Evolutionary conservation across 2,797 vertebrate species (phyloP), one percentile per base, ranked within the genome.

Genomic region (Perodicticus potto): DNA sequence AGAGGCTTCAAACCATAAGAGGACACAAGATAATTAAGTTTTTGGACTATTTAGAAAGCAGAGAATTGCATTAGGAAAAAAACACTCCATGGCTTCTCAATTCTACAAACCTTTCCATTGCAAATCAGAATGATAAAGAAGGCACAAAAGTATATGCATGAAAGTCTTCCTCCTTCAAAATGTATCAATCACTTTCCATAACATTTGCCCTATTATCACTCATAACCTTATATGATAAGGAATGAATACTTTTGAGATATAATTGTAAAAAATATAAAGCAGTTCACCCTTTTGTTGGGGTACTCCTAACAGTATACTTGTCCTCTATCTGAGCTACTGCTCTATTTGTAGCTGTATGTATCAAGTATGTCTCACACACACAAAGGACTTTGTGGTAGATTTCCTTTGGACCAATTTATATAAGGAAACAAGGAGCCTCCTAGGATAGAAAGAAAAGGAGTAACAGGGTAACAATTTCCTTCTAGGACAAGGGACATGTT

Each of bases 1-100:
- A 95, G 88, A 84, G 61, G 17, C 8, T 81, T 96, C 93, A 95
- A 94, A 89, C n/a, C 59, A 23, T 83, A 89, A 78, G 3, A 93
- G 9, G 32, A 80, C 49, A 91, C 0, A 67, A 89, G 37, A 88
- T 91, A 86, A 93, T 88, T 88, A 72, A 72, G 53, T 40, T 91
- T 77, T 13, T 12, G 32, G 32, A 92, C 72, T 72, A 87, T 85
- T 86, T 89, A 77, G 40, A 67, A 94, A 90, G 43, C 34, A 84
- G 13, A 74, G 13, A 37, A 2, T 67, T 86, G 83, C 32, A 78
- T 22, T 55, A 80, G 67, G 61, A 37, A n/a, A 22, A 12, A 45
- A 2, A 19, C 16, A 45, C n/a, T 69, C 34, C 63, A 78, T 53
- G n/a, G 27, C 37, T 97, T 87, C 91, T 93, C 69, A 84, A 96